These are phyloP conservation scores for Brachylomia viminalis DNA, from an alignment of 2,888 invertebrate genomes.

Conservation along the genomic window DNA sequence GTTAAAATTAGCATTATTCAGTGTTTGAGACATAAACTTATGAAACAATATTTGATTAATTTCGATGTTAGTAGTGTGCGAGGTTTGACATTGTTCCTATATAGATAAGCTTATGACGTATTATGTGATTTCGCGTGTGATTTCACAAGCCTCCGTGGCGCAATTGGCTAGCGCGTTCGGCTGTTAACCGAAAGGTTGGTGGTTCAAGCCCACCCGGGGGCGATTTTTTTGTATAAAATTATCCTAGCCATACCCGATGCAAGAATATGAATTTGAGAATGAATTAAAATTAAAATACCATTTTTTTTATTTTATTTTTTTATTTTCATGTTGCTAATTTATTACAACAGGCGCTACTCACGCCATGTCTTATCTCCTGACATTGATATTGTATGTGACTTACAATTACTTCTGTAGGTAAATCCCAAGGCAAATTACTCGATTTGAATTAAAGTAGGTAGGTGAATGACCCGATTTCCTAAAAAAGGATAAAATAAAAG, in stretches of 20 bases:
- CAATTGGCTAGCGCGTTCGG: slow-evolving; percentile 99
- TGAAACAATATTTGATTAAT: slow-evolving; percentile 9
- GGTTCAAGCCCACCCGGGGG: slow-evolving; percentile 99
- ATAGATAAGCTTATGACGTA: not conserved
- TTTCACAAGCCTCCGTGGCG: slow-evolving; percentile 94
- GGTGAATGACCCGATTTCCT: slow-evolving; percentile 43
- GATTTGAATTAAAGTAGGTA: slow-evolving; percentile 15
- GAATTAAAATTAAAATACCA: not conserved
- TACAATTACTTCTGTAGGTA: not conserved
- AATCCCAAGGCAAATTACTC: not conserved
- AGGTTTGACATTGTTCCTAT: not conserved
- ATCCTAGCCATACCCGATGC: not conserved
- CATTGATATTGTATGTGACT: not conserved
- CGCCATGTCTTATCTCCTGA: not conserved
- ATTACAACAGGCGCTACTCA: slow-evolving; percentile 38
- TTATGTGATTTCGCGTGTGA: not conserved
- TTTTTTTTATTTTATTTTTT: not conserved
- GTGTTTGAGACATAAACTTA: not conserved
- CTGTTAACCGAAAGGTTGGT: slow-evolving; percentile 99
- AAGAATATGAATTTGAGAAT: not conserved
- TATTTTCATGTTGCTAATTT: slow-evolving; percentile 37
- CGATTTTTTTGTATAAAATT: slow-evolving; percentile 84
- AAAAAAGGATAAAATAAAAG: slow-evolving; percentile 57
- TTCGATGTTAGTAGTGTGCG: slow-evolving; percentile 2
- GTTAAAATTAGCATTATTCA: not conserved